Evolutionary conservation across 1,140 invertebrate species (phyloP).

Genomic region (Campoletis sonorensis): DNA sequence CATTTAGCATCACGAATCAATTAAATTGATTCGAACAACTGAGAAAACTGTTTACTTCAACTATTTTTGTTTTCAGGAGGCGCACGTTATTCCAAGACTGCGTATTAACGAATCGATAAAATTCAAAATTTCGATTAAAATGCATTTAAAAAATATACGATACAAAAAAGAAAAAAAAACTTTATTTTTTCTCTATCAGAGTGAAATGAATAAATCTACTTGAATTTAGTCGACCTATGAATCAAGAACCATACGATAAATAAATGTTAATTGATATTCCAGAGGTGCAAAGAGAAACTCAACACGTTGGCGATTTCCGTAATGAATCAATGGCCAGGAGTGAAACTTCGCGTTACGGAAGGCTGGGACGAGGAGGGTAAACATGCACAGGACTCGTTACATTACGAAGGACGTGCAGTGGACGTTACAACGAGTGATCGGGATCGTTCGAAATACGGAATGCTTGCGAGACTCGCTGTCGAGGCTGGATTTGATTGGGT

Average conservation of each 20-base stretch:
- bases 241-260: neutral
- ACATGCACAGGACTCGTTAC: conserved; percentile 89
- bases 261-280: conserved; percentile 64
- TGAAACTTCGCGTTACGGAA: conserved; percentile 93
- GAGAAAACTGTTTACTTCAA: too few relatives aligned
- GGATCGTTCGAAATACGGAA: conserved; percentile 94
- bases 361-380: conserved; percentile 94
- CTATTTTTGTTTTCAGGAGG: too few relatives aligned
- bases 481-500: conserved; percentile 99
- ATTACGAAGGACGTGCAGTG: conserved; percentile 97
- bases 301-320: conserved; percentile 96
- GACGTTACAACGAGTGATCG: conserved; percentile 96
- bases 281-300: conserved; percentile 97
- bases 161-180: too few relatives aligned
- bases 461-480: conserved; percentile 95
- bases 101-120: too few relatives aligned
- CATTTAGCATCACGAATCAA: too few relatives aligned
- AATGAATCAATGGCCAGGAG: conserved; percentile 98
- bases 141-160: too few relatives aligned
- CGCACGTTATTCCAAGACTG: too few relatives aligned
- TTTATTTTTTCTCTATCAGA: too few relatives aligned
- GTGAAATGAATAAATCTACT: neutral
- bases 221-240: neutral
- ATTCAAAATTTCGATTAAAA: too few relatives aligned
- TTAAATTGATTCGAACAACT: too few relatives aligned